Evolutionary conservation across 2,113 vertebrate genomes (phyloP).

Genomic region (Chaetodon auriga): DNA sequence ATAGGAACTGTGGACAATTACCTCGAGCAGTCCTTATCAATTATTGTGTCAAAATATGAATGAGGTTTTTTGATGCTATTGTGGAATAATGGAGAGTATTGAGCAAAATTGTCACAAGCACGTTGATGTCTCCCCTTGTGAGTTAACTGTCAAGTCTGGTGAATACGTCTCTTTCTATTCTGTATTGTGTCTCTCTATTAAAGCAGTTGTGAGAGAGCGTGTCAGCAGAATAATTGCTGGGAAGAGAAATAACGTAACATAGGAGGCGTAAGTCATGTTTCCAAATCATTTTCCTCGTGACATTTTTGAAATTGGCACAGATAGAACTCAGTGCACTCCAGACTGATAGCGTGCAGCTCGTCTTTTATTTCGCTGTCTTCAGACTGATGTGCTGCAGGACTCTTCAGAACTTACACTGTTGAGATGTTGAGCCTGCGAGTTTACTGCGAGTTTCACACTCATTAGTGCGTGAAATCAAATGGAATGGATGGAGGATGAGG

Average conservation of each 20-base stretch:
- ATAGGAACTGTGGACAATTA: constrained; percentile 66
- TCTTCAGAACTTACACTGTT: constrained; percentile 31
- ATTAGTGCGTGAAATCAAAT: constrained; percentile 75
- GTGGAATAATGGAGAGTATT: constrained; percentile 69
- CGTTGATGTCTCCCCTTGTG: constrained; percentile 70
- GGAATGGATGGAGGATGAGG: constrained; percentile 60
- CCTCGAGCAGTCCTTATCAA: constrained; percentile 58
- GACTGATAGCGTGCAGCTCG: constrained; percentile 42
- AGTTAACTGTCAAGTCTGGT: constrained; percentile 76
- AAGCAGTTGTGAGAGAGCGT: constrained; percentile 68
- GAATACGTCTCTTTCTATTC: constrained; percentile 70
- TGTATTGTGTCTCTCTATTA: constrained; percentile 73
- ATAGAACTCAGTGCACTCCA: constrained; percentile 61
- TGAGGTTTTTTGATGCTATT: constrained; percentile 58
- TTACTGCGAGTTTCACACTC: constrained; percentile 67
- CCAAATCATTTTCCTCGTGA: constrained; percentile 65
- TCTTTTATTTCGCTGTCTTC: constrained; percentile 50
- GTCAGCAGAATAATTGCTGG: constrained; percentile 75
- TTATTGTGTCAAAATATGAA: constrained; percentile 69
- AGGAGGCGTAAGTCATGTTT: constrained; percentile 71
- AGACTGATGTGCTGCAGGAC: constrained; percentile 30
- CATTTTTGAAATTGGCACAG: constrained; percentile 74
- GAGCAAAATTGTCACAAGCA: constrained; percentile 70
- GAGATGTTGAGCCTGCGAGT: constrained; percentile 51
- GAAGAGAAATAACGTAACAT: constrained; percentile 72